A percentile compares a stretch with the other conserved stretches of the same genome.
Evolutionary conservation across 2,888 invertebrate genomes (phyloP).

Genomic region (Acronicta psi): DNA sequence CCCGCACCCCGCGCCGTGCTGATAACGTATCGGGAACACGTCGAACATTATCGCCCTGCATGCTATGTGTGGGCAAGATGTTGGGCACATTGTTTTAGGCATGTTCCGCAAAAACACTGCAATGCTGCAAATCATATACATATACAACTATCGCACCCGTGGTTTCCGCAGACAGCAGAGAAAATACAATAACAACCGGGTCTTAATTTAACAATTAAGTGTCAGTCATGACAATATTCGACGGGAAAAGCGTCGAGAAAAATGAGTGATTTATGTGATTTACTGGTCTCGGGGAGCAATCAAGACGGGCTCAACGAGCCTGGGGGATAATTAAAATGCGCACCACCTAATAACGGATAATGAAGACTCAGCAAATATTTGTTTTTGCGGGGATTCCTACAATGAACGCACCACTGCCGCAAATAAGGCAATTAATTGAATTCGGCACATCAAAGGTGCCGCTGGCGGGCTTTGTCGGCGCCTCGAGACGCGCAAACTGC

Average conservation of each 20-base stretch:
- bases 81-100: conserved; percentile 8
- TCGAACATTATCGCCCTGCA: conserved; percentile 45
- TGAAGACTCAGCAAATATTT: conserved; percentile 86
- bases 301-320: conserved; percentile 42
- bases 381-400: conserved; percentile 85
- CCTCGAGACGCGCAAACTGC: conserved; percentile 64
- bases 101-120: background rate
- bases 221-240: conserved; percentile 16
- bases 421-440: conserved; percentile 89
- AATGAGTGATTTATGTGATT: conserved; percentile 47
- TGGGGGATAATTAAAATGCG: conserved; percentile 73
- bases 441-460: conserved; percentile 86
- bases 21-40: conserved; percentile 75
- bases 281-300: conserved; percentile 30
- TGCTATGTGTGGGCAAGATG: conserved; percentile 39
- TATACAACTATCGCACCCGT: background rate
- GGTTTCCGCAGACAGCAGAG: background rate
- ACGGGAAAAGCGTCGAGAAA: conserved; percentile 37
- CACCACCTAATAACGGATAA: conserved; percentile 84
- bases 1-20: conserved; percentile 54
- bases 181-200: background rate
- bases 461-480: conserved; percentile 85
- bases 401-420: conserved; percentile 77
- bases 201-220: conserved; percentile 11
- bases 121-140: background rate